These are phyloP conservation scores for Lithobates sylvaticus DNA, from an alignment of 2,797 vertebrate genomes.

Conservation along the genomic window DNA sequence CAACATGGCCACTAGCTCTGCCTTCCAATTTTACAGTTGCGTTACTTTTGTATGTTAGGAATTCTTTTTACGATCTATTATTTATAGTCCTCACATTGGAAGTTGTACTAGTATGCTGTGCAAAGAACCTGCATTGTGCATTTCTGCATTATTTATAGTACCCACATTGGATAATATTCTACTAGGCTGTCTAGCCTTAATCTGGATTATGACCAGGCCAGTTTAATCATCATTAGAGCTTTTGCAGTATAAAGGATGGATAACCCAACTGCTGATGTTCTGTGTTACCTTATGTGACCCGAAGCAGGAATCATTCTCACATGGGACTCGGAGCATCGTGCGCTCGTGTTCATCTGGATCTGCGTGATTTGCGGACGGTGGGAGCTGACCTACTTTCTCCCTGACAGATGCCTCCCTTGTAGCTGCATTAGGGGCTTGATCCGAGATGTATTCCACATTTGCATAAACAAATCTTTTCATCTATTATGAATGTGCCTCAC, in stretches of 20 bases:
- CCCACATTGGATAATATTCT: neutral
- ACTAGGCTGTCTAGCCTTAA: neutral
- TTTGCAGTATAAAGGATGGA: neutral
- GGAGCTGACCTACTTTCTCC: conserved; percentile 72
- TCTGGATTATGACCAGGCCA: conserved; percentile 8
- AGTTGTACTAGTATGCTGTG: neutral
- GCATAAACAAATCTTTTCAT: conserved; percentile 64
- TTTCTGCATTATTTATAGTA: neutral
- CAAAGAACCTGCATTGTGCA: neutral
- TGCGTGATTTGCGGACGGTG: conserved; percentile 65
- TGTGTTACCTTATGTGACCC: conserved; percentile 54
- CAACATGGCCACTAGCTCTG: neutral
- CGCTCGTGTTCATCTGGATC: conserved; percentile 46
- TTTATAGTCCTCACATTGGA: neutral
- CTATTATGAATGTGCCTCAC: conserved; percentile 60
- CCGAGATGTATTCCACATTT: conserved; percentile 57
- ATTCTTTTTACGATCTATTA: neutral
- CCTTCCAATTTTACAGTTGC: neutral
- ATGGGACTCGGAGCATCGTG: conserved; percentile 29
- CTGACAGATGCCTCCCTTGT: conserved; percentile 69
- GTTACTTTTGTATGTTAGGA: neutral
- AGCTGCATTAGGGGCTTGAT: conserved; percentile 59
- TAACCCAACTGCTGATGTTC: conserved; percentile 41
- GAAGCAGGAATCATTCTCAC: conserved; percentile 12
- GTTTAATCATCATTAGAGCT: conserved; percentile 13